Base-by-base conservation (phyloP, 1,140 invertebrate genomes). In the Steinernema khuongi region DNA sequence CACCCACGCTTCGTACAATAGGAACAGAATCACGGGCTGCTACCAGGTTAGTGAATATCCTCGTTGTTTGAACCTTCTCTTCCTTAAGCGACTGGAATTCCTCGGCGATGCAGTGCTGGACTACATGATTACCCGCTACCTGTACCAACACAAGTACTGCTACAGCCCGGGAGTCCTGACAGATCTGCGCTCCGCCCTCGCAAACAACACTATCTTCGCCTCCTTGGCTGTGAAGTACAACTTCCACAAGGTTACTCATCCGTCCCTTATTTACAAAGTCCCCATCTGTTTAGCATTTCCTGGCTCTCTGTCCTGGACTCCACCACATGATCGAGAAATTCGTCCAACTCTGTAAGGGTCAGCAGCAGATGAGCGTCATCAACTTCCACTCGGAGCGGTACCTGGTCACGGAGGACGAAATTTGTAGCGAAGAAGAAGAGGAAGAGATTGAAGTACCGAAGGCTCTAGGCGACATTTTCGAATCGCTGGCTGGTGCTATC, bases 141-240 rank as follows among this genome's bases (percentile, higher is more conserved):
- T 99, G 26, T 99, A 94, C 86, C 94, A 99, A 87, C 95, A 99
- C 88, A 89, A 90, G 0, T 87, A 92, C 31, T 90, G 93, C 81
- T 89, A 91, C 83, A 90, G 92, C 1, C 95, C 94, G 0, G 97
- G 96, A 32, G 93, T 94, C 2, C 87, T 99, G n/a, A 99, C 96
- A 0, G 96, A 99, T 88, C 88, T 99, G 1, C 89, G 97, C 66
- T 99, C 96, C 19, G 96, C 97, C 26, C 88, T 99, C 11, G 97
- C 99, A 31, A 99, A 99, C 84, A 99, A 99, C 85, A 97, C 96
- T 0, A 99, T 99, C 78, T 99, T 99, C 88, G 96, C 96, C 0
- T 96, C 94, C 0, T 86, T 99, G 4, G 94, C 96, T 11, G 96
- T 97, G 0, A 90, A 95, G 74, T 94, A 94, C 88, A 91, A 93